Base-by-base conservation (phyloP, 1,140 invertebrate genomes). In the Dreissena polymorpha region DNA sequence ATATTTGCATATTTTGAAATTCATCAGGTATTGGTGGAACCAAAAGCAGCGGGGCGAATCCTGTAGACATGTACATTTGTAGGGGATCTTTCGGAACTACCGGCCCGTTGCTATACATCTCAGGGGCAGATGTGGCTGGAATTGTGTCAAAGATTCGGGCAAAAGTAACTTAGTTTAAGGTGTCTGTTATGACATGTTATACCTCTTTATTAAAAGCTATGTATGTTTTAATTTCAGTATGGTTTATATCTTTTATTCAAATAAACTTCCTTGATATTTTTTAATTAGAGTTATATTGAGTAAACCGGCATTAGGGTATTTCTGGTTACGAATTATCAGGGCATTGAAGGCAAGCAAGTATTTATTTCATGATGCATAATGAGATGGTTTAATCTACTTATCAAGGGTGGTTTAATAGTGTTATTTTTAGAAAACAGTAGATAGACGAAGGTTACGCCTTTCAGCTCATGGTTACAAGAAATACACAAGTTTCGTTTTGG, bases 31-130 rank as follows among this genome's bases (percentile, higher is more conserved):
- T 85, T 94, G 60, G 91, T 95, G 18, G 90, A 92, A 83, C 93
- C 95, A 2, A 73, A 90, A 29, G 91, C 93, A 14, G 90, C 93
- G 82, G 95, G 94, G 91, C 95, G 0, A 95, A 95, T 87, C 95
- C 95, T 53, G 94, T 95, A 18, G 95, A 95, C 79, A 94, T 94
- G 0, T 95, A 95, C 82, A 94, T 95, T 53, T 88, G 95, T 27
- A 89, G 91, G 84, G 95, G 95, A 18, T 86, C 86, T 13, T 94
- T 93, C 81, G 86, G 87, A 13, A 82, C 72, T 8, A 80, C 91
- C 8, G 94, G 94, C 8, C n/a, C 73, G 0, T 88, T 95, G 60
- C 95, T 95, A 0, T 94, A 94, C 84, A 93, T 92, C 39, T 93
- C 94, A 21, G 95, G 95, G 14, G 89, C 89, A 64, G 95, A 95